A percentile compares a stretch with the other conserved stretches of the same genome.
Conservation (phyloP, 2,888 invertebrate species). For the Pherbina coryleti region DNA sequence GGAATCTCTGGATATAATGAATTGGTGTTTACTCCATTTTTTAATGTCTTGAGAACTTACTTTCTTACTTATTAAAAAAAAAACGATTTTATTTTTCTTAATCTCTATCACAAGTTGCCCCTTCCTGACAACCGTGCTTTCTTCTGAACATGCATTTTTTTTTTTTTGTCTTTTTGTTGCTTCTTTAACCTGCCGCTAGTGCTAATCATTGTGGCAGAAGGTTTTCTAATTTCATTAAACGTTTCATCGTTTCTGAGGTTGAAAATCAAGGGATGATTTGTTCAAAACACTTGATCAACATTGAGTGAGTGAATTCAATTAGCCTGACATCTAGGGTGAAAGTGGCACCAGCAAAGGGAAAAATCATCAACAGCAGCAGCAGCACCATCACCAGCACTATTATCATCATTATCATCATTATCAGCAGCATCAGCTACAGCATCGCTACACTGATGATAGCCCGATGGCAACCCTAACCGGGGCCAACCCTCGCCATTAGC, state of each 20-base stretch:
- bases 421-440: slow-evolving; percentile 17
- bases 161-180: neutral
- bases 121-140: neutral
- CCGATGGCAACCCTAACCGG: slow-evolving; percentile 8
- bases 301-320: slow-evolving; percentile 62
- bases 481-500: slow-evolving; percentile 61
- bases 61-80: no score
- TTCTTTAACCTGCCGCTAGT: slow-evolving; percentile 27
- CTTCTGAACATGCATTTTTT: neutral
- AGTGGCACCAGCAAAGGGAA: neutral
- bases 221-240: slow-evolving; percentile 64
- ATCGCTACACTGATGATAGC: slow-evolving; percentile 3
- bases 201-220: slow-evolving; percentile 62
- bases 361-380: slow-evolving; percentile 14
- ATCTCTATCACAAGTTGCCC: neutral
- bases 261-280: slow-evolving; percentile 62
- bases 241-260: slow-evolving; percentile 44
- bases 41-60: no score
- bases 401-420: slow-evolving; percentile 8
- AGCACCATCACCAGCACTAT: slow-evolving; percentile 19
- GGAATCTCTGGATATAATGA: no score
- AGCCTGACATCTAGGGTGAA: slow-evolving; percentile 50
- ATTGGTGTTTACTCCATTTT: no score
- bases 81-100: no score
- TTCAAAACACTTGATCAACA: slow-evolving; percentile 62